Base-by-base conservation (phyloP, 2,797 vertebrate species). In the Myotis daubentonii region DNA sequence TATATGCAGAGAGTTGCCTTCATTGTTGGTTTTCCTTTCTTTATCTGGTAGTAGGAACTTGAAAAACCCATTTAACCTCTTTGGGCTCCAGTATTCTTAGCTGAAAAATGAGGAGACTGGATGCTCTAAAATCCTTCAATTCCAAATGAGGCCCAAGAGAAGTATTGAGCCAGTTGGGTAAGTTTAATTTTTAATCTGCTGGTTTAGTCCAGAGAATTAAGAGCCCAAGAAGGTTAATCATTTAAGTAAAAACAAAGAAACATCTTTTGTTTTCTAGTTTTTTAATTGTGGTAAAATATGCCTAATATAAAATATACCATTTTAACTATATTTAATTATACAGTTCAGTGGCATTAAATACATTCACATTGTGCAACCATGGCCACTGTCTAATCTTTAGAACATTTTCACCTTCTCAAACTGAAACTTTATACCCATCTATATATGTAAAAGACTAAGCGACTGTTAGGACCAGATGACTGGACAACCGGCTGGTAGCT, bases 231-330 rank as follows among this genome's bases (percentile, higher is more conserved):
- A 55, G 57, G 10, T 65, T 75, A 72, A 17, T 72, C 36, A 71
- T 85, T 80, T 84, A 85, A 60, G 74, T 79, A 82, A 93, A 85
- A 38, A 57, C 22, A 68, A 76, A 92, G 33, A 66, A 60, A 33
- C 8, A 57, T 22, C 1, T 66, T 33, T 41, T 60, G 25, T 49
- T 19, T 23, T n/a, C 36, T 16, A 28, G 17, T 55, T 80, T 93
- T 85, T 20, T n/a, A 91, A n/a, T 44, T 78, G 8, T 83, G 49
- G 11, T 47, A 33, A 70, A 83, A 68, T 41, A 85, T 16, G 12
- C 3, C 20, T 33, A 36, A 55, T 22, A 49, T 70, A 94, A 81
- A 90, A 70, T 33, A 47, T 30, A 68, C 6, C 16, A 23, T 91
- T 85, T 78, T 79, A 33, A 41, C 5, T 36, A 20, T 78, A 60